These are phyloP conservation scores for Protaetia brevitarsis DNA, from an alignment of 1,140 invertebrate genomes.

Conservation along the genomic window DNA sequence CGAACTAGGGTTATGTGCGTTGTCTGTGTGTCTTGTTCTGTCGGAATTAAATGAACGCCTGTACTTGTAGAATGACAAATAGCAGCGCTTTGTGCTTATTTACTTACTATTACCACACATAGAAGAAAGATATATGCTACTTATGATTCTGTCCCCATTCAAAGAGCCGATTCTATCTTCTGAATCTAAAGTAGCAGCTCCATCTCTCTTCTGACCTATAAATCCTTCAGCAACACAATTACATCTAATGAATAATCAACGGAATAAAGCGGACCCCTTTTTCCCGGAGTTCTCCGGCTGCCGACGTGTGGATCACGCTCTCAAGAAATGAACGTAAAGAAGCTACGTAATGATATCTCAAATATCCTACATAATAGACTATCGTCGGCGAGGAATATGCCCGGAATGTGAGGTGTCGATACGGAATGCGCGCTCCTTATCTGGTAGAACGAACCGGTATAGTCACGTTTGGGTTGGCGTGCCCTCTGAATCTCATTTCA, in stretches of 20 bases:
- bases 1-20: too few species aligned
- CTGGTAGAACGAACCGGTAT: neutral
- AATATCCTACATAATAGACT: conserved; percentile 17
- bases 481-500: neutral
- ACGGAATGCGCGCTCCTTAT: neutral
- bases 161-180: too few species aligned
- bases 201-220: neutral
- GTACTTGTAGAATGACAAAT: too few species aligned
- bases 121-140: too few species aligned
- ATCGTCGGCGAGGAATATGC: conserved; percentile 5
- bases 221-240: conserved; percentile 1
- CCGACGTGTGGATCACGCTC: neutral
- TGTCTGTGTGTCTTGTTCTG: too few species aligned
- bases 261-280: neutral
- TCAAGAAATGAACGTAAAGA: neutral
- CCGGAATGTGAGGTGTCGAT: conserved; percentile 7
- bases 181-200: too few species aligned
- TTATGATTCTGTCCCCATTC: too few species aligned
- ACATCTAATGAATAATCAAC: conserved; percentile 3
- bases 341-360: conserved; percentile 16
- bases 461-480: neutral
- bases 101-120: too few species aligned
- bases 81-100: too few species aligned
- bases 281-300: neutral
- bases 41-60: too few species aligned